phyloP scores from a whole-genome alignment of 1,140 invertebrate species.

The Danaus melanippus region DNA sequence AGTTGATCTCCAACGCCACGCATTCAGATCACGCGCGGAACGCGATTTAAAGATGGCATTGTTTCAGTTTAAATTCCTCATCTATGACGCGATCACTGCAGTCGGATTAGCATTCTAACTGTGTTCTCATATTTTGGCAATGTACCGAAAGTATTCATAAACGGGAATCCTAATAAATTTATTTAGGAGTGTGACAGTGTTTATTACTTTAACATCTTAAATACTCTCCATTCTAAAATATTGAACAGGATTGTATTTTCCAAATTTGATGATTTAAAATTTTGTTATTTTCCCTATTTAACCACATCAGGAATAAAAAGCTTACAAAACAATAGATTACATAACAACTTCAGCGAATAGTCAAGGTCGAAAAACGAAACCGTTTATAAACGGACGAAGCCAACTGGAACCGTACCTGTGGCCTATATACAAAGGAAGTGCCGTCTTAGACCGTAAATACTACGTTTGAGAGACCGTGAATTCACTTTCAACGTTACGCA shows the following conservation, averaged over 20 bases:
- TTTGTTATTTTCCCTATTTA: constrained; percentile 11
- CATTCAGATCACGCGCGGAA: constrained; percentile 40
- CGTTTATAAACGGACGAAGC: constrained; percentile 48
- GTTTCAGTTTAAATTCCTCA: constrained; percentile 57
- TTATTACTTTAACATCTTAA: too few species aligned
- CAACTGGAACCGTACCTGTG: constrained; percentile 51
- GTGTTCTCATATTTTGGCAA: constrained; percentile 33
- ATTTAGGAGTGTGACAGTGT: too few species aligned
- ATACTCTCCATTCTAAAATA: too few species aligned
- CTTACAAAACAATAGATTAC: constrained; percentile 45
- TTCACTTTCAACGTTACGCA: constrained; percentile 54
- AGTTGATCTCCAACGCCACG: constrained; percentile 24
- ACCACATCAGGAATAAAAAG: constrained; percentile 23
- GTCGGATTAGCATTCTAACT: constrained; percentile 32
- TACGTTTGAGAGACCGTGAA: constrained; percentile 36
- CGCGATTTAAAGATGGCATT: constrained; percentile 53
- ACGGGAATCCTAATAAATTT: too few species aligned
- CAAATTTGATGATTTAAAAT: too few species aligned
- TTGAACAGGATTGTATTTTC: too few species aligned
- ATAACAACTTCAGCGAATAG: constrained; percentile 42
- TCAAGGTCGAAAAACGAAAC: constrained; percentile 60
- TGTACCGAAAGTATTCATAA: constrained; percentile 13
- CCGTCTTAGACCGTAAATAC: constrained; percentile 43
- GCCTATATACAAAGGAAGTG: constrained; percentile 50
- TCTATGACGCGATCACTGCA: constrained; percentile 55